phyloP scores from a whole-genome alignment of 2,113 vertebrate species.

The Galbula dea region DNA sequence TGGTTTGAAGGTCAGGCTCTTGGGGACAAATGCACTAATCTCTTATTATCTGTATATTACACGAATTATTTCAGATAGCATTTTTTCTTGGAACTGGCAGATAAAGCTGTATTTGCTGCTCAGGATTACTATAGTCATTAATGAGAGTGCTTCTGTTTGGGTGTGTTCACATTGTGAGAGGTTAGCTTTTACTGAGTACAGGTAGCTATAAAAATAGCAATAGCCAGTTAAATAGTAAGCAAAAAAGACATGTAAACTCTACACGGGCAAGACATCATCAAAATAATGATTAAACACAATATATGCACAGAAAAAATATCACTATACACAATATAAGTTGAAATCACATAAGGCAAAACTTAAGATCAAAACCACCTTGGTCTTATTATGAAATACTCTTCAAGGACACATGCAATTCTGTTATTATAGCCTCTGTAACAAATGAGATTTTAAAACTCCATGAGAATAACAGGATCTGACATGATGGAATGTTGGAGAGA shows the following conservation, averaged over 20 bases:
- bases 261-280: fast-evolving
- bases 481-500: neutral
- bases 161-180: neutral
- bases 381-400: neutral
- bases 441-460: neutral
- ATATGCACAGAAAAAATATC: neutral
- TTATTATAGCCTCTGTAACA: neutral
- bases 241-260: neutral
- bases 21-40: constrained; percentile 53
- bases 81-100: constrained; percentile 15
- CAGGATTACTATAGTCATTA: constrained; percentile 50
- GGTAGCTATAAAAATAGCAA: neutral
- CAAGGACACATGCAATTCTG: neutral
- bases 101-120: constrained; percentile 14
- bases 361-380: neutral
- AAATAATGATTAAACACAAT: neutral
- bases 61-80: constrained; percentile 25
- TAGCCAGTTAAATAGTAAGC: neutral
- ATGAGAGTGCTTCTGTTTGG: constrained; percentile 17
- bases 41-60: constrained; percentile 40
- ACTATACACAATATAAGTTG: neutral
- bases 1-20: constrained; percentile 50
- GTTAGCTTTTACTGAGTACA: neutral
- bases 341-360: neutral
- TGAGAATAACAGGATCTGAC: neutral